Percentiles rank a stretch among this genome's conserved stretches.
Conservation (phyloP, 2,797 vertebrate species). For the Pipistrellus pygmaeus region DNA sequence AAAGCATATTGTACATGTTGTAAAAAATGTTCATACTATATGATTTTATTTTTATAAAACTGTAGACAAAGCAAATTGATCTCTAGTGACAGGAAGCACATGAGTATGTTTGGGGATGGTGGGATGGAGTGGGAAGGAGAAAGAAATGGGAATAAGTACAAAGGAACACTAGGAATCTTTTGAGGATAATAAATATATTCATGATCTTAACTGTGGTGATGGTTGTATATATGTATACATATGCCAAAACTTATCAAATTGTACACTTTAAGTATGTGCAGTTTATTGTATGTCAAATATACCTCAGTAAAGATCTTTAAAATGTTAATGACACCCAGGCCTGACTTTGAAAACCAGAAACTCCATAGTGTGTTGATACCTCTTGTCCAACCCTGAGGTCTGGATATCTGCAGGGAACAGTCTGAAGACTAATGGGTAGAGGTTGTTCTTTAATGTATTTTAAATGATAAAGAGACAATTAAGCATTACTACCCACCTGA, state of each 20-base stretch:
- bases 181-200: background rate
- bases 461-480: constrained; percentile 15
- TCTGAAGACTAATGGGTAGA: background rate
- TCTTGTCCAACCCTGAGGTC: background rate
- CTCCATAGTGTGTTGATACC: background rate
- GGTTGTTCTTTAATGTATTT: background rate
- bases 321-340: background rate
- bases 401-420: background rate
- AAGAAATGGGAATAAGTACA: background rate
- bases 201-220: background rate
- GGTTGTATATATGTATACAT: background rate
- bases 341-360: constrained; percentile 6
- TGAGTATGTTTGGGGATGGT: background rate
- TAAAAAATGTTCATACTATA: background rate
- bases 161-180: background rate
- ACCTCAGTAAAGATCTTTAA: background rate
- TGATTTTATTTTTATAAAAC: background rate
- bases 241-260: background rate
- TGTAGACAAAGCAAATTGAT: background rate
- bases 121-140: background rate
- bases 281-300: background rate
- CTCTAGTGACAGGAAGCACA: background rate
- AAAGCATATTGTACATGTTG: background rate
- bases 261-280: background rate
- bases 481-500: background rate